Base-by-base conservation (phyloP, 1,140 invertebrate species). In the Sinonovacula constricta region DNA sequence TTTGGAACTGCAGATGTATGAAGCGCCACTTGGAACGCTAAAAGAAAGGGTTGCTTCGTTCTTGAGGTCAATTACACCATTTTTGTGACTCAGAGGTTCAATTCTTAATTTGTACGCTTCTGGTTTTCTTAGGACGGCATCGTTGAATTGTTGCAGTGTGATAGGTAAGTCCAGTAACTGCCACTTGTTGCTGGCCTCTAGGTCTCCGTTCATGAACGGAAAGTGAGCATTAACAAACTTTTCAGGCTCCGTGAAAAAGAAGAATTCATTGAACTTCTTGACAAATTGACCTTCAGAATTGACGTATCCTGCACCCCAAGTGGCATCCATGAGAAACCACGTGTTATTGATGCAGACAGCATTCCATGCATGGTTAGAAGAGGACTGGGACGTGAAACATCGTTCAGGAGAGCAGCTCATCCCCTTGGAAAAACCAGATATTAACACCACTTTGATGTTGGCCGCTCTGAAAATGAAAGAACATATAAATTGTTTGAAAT, bases 361-460 rank as follows among this genome's bases (percentile, higher is more conserved):
- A 36, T 85, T 88, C 87, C 87, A 88, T 0, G 87, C 84, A 76
- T 86, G 84, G 54, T 86, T 79, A 4, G 84, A 81, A 18, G 51
- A 98, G 96, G 2, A 98, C 96, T 91, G 98, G 97, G 80, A 97
- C 83, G 98, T 96, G 87, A 99, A 98, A 70, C 94, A 93, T 0
- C 98, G 95, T 0, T 97, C 97, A 0, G 97, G 97, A 87, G 97
- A 96, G 90, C 99, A 98, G 57, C 97, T 97, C 4, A 97, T 97
- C 45, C 97, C 98, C 90, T 99, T 99, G 57, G 96, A 97, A 91
- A 98, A 98, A 15, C 98, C 98, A 30, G 54, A 54, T 10, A 82
- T 62, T n/a, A n/a, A n/a, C n/a, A n/a, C n/a, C n/a, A n/a, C n/a
- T n/a, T n/a, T n/a, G n/a, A n/a, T n/a, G n/a, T n/a, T n/a, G n/a